Conservation (phyloP, 2,797 vertebrate species). For the Fistularia commersonii region DNA sequence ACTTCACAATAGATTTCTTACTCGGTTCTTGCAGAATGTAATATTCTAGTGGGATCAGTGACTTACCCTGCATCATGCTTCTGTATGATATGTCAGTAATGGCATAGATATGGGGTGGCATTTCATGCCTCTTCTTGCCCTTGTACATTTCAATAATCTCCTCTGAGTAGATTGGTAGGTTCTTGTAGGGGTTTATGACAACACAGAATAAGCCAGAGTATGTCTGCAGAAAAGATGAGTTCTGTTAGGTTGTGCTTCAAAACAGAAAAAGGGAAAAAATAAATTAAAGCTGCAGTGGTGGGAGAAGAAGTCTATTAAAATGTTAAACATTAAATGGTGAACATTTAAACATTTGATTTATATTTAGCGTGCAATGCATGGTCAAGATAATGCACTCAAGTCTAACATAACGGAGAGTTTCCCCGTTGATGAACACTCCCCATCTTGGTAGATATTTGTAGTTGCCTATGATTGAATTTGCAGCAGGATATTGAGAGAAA, state of each 20-base stretch:
- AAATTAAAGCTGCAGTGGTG: not conserved
- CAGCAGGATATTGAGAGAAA: too few species aligned
- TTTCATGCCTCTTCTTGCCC: conserved; percentile 98
- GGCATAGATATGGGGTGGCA: conserved; percentile 98
- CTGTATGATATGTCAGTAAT: conserved; percentile 97
- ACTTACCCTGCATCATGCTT: conserved; percentile 98
- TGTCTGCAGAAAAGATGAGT: conserved; percentile 72
- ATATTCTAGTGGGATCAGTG: not conserved
- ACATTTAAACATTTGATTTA: not conserved
- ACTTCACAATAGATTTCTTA: too few species aligned
- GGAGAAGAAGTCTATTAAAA: too few species aligned
- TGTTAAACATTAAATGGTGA: not conserved
- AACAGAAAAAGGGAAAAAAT: not conserved
- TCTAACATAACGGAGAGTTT: not conserved
- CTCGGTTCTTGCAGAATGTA: not conserved
- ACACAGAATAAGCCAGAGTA: conserved; percentile 98
- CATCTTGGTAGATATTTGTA: too few species aligned
- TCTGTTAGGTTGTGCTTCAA: not conserved
- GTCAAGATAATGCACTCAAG: not conserved
- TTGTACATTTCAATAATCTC: conserved; percentile 99
- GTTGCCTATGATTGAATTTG: too few species aligned
- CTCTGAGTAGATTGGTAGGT: conserved; percentile 97
- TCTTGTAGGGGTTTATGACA: conserved; percentile 98
- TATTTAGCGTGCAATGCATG: not conserved
- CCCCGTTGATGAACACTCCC: not conserved